These are phyloP conservation scores for Stenurella melanura DNA, from an alignment of 2,888 invertebrate genomes.

Conservation along the genomic window DNA sequence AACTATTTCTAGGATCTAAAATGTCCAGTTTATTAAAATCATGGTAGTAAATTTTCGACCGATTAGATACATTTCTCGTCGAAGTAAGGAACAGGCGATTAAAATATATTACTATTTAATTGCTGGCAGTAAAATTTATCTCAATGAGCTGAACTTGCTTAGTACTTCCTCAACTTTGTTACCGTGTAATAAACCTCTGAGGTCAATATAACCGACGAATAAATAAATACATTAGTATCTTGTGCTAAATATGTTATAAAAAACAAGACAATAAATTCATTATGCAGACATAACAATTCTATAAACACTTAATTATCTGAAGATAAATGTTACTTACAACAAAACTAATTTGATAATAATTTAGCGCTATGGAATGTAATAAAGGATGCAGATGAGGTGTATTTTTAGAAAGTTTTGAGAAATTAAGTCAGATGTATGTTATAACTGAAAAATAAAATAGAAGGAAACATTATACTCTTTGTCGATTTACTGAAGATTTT, in stretches of 20 bases:
- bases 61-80: too few relatives aligned
- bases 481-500: too few relatives aligned
- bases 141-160: not conserved
- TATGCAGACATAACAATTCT: constrained; percentile 19
- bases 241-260: constrained; percentile 12
- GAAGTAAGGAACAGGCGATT: not conserved
- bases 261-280: constrained; percentile 7
- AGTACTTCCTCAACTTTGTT: not conserved
- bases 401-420: not conserved
- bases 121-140: not conserved
- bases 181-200: not conserved
- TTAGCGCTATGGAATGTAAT: not conserved
- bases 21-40: too few relatives aligned
- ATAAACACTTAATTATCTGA: constrained; percentile 5
- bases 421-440: not conserved
- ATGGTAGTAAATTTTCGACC: too few relatives aligned
- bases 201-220: not conserved
- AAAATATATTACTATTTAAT: not conserved
- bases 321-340: constrained; percentile 7
- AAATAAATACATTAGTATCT: not conserved
- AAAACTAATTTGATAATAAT: not conserved
- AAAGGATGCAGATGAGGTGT: not conserved
- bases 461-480: too few relatives aligned
- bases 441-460: too few relatives aligned
- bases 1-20: too few relatives aligned